phyloP scores from a whole-genome alignment of 2,888 invertebrate genomes.

The Chydorus sphaericus region DNA sequence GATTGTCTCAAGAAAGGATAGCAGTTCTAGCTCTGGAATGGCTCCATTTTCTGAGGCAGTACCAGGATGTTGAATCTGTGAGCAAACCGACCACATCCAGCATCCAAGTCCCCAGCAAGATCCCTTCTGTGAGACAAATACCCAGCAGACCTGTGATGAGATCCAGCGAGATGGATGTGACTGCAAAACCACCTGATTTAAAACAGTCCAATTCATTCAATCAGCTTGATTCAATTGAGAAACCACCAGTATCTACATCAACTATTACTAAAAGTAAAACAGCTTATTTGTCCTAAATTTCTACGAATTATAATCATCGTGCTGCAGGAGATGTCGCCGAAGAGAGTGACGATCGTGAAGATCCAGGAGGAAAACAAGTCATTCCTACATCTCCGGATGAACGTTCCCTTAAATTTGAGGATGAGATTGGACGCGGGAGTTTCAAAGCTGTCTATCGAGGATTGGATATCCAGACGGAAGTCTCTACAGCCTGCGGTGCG shows the following conservation, averaged over 20 bases:
- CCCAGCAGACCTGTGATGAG: not conserved
- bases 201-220: not conserved
- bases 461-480: conserved; percentile 93
- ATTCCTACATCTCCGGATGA: conserved; percentile 87
- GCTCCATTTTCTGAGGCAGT: not conserved
- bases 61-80: not conserved
- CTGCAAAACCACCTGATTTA: not conserved
- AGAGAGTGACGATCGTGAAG: conserved; percentile 34
- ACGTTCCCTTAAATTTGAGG: conserved; percentile 94
- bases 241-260: not conserved
- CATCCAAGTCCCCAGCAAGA: not conserved
- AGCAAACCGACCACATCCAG: too few species aligned
- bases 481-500: conserved; percentile 99
- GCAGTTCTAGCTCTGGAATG: conserved; percentile 15
- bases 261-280: not conserved
- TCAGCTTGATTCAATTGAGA: not conserved
- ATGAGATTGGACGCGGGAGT: conserved; percentile 94
- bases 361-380: conserved; percentile 74
- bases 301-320: not conserved
- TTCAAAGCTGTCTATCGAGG: conserved; percentile 99
- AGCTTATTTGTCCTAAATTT: not conserved
- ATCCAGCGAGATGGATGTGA: not conserved
- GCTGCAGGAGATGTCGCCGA: not conserved
- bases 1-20: conserved; percentile 24
- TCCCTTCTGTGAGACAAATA: not conserved